Percentiles rank a stretch among this genome's conserved stretches.
Evolutionary conservation across 2,888 invertebrate species (phyloP).

Genomic region (Pachymerium ferrugineum): DNA sequence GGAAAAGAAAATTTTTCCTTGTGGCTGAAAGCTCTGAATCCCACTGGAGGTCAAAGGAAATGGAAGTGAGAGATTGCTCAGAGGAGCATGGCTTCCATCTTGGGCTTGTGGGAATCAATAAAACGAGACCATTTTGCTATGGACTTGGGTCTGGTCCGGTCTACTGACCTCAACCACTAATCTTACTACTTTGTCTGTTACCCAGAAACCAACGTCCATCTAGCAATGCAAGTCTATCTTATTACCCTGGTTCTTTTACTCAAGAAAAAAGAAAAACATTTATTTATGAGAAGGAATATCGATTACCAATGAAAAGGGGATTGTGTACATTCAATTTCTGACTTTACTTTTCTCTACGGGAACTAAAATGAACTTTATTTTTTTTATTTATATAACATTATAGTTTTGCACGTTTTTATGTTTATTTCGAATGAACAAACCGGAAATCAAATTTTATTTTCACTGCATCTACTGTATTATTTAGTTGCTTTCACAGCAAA

Average conservation of each 20-base stretch:
- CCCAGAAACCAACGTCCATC: neutral
- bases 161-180: neutral
- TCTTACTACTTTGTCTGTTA: neutral
- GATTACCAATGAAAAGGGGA: neutral
- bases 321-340: neutral
- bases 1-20: neutral
- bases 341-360: neutral
- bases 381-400: too few relatives aligned
- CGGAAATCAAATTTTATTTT: too few relatives aligned
- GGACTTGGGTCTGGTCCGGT: neutral
- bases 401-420: too few relatives aligned
- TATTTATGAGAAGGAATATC: neutral
- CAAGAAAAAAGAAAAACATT: neutral
- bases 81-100: conserved; percentile 12
- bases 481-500: too few relatives aligned
- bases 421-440: too few relatives aligned
- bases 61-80: conserved; percentile 15
- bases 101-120: neutral
- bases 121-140: neutral
- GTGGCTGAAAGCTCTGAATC: neutral
- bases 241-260: neutral
- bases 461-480: too few relatives aligned
- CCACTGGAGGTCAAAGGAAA: conserved; percentile 15
- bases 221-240: neutral
- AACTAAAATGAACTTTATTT: too few relatives aligned